phyloP scores from a whole-genome alignment of 2,888 invertebrate genomes.

The Hypomecis atomaria region DNA sequence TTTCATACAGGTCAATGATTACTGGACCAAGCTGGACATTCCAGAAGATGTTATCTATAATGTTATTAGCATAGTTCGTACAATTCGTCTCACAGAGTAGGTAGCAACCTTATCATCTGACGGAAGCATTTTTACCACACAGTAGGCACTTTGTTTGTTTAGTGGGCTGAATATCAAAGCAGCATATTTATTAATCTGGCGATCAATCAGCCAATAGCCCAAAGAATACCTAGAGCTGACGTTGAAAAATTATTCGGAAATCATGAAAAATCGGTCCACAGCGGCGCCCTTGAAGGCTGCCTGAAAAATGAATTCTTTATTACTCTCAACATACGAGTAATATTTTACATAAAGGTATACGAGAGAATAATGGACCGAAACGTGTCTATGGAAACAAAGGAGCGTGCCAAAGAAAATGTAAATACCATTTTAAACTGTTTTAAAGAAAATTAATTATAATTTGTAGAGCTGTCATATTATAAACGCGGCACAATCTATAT shows the following conservation, averaged over 20 bases:
- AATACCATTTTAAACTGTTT: neutral
- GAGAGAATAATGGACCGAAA: slow-evolving; percentile 19
- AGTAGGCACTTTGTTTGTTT: slow-evolving; percentile 14
- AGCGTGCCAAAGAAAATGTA: slow-evolving; percentile 10
- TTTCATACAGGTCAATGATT: slow-evolving; percentile 32
- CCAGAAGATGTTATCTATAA: slow-evolving; percentile 14
- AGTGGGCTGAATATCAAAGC: slow-evolving; percentile 26
- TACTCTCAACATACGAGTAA: slow-evolving; percentile 20
- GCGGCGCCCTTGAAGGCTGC: slow-evolving; percentile 36
- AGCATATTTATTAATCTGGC: slow-evolving; percentile 43
- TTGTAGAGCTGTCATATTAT: neutral
- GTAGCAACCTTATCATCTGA: slow-evolving; percentile 9
- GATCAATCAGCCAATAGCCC: slow-evolving; percentile 49
- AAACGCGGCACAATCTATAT: slow-evolving; percentile 4
- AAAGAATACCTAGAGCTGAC: slow-evolving; percentile 48
- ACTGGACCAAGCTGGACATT: slow-evolving; percentile 22
- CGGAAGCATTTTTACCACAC: slow-evolving; percentile 13
- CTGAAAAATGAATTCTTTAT: slow-evolving; percentile 38
- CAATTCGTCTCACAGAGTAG: too few relatives aligned
- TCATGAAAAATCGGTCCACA: slow-evolving; percentile 49
- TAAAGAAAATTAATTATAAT: neutral
- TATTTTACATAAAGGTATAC: slow-evolving; percentile 17
- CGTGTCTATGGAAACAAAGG: slow-evolving; percentile 18
- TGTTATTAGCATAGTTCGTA: neutral
- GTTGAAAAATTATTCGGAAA: slow-evolving; percentile 50